phyloP scores from a whole-genome alignment of 1,140 invertebrate genomes.

The Belonocnema kinseyi region DNA sequence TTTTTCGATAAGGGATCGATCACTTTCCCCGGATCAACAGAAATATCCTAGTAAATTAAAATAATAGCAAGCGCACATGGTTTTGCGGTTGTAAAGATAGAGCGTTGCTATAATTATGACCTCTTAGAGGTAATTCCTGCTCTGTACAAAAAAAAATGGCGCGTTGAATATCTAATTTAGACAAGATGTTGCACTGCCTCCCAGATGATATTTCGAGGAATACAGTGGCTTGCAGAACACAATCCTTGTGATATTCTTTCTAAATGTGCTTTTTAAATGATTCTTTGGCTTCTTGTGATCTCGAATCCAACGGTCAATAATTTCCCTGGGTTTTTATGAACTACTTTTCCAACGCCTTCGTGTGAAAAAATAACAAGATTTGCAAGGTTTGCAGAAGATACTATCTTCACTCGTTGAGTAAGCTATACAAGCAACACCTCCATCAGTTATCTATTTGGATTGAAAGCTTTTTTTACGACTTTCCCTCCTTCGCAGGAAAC shows the following conservation, averaged over 20 bases:
- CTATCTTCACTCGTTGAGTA: constrained; percentile 25
- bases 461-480: not conserved
- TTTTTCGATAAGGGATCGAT: too few relatives aligned
- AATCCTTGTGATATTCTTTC: constrained; percentile 34
- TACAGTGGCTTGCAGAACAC: constrained; percentile 30
- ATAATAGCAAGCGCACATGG: too few relatives aligned
- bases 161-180: constrained; percentile 30
- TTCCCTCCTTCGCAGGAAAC: too few relatives aligned
- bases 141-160: constrained; percentile 37
- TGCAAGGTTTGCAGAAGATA: constrained; percentile 20
- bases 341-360: constrained; percentile 1
- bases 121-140: constrained; percentile 38
- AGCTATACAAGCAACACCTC: not conserved
- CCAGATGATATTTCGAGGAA: constrained; percentile 32
- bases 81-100: too few relatives aligned
- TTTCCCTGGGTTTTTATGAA: too few relatives aligned
- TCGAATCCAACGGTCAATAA: too few relatives aligned
- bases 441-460: not conserved
- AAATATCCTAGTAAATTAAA: too few relatives aligned
- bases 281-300: not conserved
- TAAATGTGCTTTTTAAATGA: constrained; percentile 35
- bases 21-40: too few relatives aligned
- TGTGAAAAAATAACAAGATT: not conserved
- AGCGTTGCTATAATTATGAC: constrained; percentile 7
- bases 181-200: not conserved